phyloP scores from a whole-genome alignment of 1,140 invertebrate species.

The Tenebrio molitor region DNA sequence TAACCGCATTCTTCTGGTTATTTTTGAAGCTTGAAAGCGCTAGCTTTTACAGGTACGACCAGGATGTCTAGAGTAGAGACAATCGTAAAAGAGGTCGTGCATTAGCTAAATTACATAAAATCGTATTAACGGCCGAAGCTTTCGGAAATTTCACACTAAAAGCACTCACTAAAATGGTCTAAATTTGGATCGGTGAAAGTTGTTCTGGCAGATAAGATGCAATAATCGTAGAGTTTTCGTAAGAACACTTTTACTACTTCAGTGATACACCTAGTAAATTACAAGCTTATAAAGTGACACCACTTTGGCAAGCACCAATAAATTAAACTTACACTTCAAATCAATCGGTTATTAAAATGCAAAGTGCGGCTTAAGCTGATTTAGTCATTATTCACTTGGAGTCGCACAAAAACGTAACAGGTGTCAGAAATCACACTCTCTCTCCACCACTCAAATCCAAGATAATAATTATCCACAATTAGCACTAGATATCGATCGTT shows the following conservation, averaged over 20 bases:
- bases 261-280: slow-evolving; percentile 3
- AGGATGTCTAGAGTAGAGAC: not conserved
- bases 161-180: not conserved
- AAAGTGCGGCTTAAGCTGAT: not conserved
- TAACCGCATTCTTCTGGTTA: slow-evolving; percentile 44
- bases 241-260: slow-evolving; percentile 23
- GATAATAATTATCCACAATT: not conserved
- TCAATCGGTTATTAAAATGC: not conserved
- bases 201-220: not conserved
- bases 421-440: slow-evolving; percentile 21
- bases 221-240: slow-evolving; percentile 7
- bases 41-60: slow-evolving; percentile 21
- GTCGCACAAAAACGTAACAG: slow-evolving; percentile 10
- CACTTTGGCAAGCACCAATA: not conserved
- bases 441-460: slow-evolving; percentile 2
- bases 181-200: slow-evolving; percentile 20
- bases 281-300: not conserved
- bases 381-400: slow-evolving; percentile 2
- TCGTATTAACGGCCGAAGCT: not conserved
- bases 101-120: not conserved
- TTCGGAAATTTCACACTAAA: not conserved
- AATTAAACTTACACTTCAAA: not conserved
- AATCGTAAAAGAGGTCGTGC: not conserved
- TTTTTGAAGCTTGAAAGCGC: slow-evolving; percentile 39
- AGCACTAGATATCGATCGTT: not conserved